phyloP scores from a whole-genome alignment of 2,888 invertebrate genomes.

The Rhagophthalmus giganteus region DNA sequence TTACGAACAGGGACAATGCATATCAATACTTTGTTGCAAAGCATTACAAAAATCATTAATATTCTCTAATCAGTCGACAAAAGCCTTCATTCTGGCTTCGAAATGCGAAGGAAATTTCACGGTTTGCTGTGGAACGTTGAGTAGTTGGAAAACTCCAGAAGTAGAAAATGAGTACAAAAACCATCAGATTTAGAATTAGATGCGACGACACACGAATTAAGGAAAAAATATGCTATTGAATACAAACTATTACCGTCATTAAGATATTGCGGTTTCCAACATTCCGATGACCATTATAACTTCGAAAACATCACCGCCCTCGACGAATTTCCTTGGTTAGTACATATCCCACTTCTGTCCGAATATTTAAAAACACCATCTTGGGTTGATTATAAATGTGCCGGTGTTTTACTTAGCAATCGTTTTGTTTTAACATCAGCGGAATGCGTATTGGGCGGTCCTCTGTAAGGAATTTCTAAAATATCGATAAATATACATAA shows the following conservation, averaged over 20 bases:
- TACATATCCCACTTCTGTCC: neutral
- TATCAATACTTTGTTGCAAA: no score
- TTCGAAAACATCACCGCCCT: neutral
- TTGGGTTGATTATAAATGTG: neutral
- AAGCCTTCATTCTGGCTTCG: no score
- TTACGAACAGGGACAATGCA: no score
- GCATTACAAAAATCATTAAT: no score
- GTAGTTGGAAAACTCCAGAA: no score
- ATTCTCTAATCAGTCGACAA: no score
- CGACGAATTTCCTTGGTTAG: conserved; percentile 8
- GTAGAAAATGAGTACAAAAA: no score
- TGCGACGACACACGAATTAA: no score
- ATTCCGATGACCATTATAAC: conserved; percentile 2
- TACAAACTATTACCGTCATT: neutral
- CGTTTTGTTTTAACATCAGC: neutral
- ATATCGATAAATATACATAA: neutral
- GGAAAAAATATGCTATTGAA: no score
- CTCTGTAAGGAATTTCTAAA: neutral
- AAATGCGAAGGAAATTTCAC: no score
- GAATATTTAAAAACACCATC: neutral
- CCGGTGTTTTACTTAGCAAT: conserved; percentile 3
- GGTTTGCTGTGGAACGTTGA: no score
- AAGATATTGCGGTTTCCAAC: conserved; percentile 5
- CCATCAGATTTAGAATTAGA: no score
- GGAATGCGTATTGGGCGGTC: neutral